Conservation (phyloP, 2,797 vertebrate species). For the Scyliorhinus canicula region DNA sequence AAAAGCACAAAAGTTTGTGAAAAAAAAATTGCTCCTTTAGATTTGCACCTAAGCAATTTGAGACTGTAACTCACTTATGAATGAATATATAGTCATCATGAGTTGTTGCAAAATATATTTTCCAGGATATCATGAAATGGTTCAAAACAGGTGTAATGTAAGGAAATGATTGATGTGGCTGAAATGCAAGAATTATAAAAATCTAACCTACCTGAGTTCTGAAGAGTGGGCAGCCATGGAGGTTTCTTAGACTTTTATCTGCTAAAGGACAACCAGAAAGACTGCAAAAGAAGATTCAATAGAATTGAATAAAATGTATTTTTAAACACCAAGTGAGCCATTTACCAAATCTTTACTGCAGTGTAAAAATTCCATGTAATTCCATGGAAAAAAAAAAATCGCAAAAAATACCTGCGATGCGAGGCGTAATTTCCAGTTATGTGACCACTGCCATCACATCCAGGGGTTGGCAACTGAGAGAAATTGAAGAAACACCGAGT, state of each 20-base stretch:
- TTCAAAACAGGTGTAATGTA: not conserved
- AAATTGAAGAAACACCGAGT: constrained; percentile 39
- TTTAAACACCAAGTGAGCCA: not conserved
- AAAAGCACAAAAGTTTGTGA: not conserved
- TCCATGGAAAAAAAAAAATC: not conserved
- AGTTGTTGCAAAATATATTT: constrained; percentile 2
- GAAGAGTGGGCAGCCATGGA: constrained; percentile 99
- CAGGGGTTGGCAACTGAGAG: constrained; percentile 86
- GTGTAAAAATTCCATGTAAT: not conserved
- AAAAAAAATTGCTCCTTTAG: not conserved
- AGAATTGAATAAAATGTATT: constrained; percentile 50
- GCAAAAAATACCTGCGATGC: constrained; percentile 85
- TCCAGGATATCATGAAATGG: not conserved
- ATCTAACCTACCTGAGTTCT: constrained; percentile 98
- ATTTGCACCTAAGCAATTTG: no score
- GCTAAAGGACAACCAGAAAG: constrained; percentile 99
- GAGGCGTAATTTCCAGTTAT: constrained; percentile 98
- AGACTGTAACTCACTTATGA: not conserved
- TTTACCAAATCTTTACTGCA: not conserved
- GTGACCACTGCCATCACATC: constrained; percentile 97
- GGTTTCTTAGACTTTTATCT: constrained; percentile 99
- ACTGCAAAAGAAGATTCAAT: constrained; percentile 80
- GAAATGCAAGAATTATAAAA: constrained; percentile 42
- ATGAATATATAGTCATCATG: not conserved
- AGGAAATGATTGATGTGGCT: not conserved